phyloP scores from a whole-genome alignment of 2,888 invertebrate species.

The Dyspetes luteomarginatus region DNA sequence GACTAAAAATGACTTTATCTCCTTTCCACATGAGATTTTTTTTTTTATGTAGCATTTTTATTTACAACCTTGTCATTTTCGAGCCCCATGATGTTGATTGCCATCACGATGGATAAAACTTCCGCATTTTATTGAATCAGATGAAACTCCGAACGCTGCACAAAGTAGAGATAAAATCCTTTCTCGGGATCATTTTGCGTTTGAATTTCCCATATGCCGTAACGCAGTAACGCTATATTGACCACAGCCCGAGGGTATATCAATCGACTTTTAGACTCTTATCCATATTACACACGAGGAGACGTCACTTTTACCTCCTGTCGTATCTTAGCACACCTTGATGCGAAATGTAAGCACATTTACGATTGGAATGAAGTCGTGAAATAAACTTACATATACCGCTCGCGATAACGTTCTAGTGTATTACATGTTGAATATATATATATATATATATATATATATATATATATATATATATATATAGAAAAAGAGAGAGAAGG shows the following conservation, averaged over 20 bases:
- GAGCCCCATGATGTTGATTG: background rate
- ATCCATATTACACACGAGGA: conserved; percentile 3
- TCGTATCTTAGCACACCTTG: background rate
- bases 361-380: conserved; percentile 50
- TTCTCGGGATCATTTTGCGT: conserved; percentile 39
- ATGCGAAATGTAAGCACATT: conserved; percentile 43
- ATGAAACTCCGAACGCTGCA: conserved; percentile 9
- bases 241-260: conserved; percentile 43
- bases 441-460: background rate
- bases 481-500: conserved; percentile 43
- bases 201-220: conserved; percentile 57
- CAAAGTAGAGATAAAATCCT: conserved; percentile 9
- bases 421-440: background rate
- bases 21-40: too few species aligned
- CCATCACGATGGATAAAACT: background rate
- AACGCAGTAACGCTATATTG: conserved; percentile 10
- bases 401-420: conserved; percentile 8
- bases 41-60: too few species aligned
- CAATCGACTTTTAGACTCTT: conserved; percentile 36
- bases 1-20: too few species aligned
- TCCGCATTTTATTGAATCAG: background rate
- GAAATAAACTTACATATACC: conserved; percentile 31
- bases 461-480: background rate
- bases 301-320: conserved; percentile 2
- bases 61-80: background rate